Conservation (phyloP, 2,797 vertebrate genomes). For the Ambastaia sidthimunki region DNA sequence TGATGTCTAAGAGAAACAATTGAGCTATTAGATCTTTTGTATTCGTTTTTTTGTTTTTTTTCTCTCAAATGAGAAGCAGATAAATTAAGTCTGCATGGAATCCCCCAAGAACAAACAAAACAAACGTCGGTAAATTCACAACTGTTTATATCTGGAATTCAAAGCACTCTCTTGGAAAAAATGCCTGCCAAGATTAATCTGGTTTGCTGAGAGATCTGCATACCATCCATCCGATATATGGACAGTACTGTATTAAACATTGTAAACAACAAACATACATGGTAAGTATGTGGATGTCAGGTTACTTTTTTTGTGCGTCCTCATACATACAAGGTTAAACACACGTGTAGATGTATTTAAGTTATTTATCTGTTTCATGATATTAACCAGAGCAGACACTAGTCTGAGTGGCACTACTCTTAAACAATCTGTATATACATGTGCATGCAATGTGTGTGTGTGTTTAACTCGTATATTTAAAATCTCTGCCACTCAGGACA, state of each 20-base stretch:
- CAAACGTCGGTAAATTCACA: not conserved
- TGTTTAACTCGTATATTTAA: conserved; percentile 22
- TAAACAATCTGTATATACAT: conserved; percentile 10
- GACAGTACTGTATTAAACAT: conserved; percentile 3
- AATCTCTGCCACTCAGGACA: conserved; percentile 31
- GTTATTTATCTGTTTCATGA: conserved; percentile 31
- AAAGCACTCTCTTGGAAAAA: not conserved
- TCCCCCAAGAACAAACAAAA: not conserved
- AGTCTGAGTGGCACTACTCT: conserved; percentile 22
- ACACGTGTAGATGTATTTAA: not conserved
- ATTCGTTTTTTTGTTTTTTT: no score
- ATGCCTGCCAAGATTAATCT: not conserved
- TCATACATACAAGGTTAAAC: conserved; percentile 15
- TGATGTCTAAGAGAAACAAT: not conserved
- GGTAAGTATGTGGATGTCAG: not conserved
- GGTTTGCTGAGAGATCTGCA: conserved; percentile 4
- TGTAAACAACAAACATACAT: conserved; percentile 19
- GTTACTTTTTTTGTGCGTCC: not conserved
- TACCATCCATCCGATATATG: conserved; percentile 1
- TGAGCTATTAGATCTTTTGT: not conserved
- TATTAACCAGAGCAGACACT: conserved; percentile 20
- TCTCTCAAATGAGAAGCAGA: not conserved
- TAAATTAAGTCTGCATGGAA: not conserved
- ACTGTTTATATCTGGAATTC: not conserved
- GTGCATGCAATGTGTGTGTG: not conserved